Conservation (phyloP, 2,888 invertebrate genomes). For the Drosophila gaucha region DNA sequence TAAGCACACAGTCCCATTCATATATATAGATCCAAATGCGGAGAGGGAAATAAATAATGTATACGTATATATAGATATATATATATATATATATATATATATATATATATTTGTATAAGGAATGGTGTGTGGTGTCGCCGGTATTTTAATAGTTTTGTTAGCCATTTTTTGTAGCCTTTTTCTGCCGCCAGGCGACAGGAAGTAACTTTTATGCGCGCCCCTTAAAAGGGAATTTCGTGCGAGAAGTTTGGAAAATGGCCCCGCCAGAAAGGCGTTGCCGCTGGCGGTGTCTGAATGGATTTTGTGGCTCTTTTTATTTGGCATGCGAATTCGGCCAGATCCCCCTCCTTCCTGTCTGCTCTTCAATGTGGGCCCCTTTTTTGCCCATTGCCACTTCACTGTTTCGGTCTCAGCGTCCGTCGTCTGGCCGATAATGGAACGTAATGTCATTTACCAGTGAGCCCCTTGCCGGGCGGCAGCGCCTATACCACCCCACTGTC, state of each 20-base stretch:
- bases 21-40: slow-evolving; percentile 9
- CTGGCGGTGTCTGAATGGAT: slow-evolving; percentile 63
- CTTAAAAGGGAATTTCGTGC: slow-evolving; percentile 54
- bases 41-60: slow-evolving; percentile 66
- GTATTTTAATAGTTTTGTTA: slow-evolving; percentile 79
- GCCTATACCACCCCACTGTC: neutral
- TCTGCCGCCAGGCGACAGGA: slow-evolving; percentile 57
- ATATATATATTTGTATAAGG: neutral
- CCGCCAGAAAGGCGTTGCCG: slow-evolving; percentile 43
- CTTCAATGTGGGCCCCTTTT: slow-evolving; percentile 20
- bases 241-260: slow-evolving; percentile 26
- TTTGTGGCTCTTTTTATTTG: slow-evolving; percentile 73
- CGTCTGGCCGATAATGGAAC: slow-evolving; percentile 47
- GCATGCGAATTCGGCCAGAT: slow-evolving; percentile 13
- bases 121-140: slow-evolving; percentile 57
- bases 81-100: slow-evolving; percentile 1
- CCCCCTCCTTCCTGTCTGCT: neutral
- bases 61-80: slow-evolving; percentile 38
- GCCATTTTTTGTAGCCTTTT: slow-evolving; percentile 55
- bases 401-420: slow-evolving; percentile 11
- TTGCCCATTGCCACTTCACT: slow-evolving; percentile 16
- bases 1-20: slow-evolving; percentile 39
- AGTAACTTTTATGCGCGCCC: slow-evolving; percentile 72
- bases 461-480: slow-evolving; percentile 1
- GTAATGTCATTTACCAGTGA: slow-evolving; percentile 39